Conservation (phyloP, 2,797 vertebrate genomes). For the Sebastes trivittatus region DNA sequence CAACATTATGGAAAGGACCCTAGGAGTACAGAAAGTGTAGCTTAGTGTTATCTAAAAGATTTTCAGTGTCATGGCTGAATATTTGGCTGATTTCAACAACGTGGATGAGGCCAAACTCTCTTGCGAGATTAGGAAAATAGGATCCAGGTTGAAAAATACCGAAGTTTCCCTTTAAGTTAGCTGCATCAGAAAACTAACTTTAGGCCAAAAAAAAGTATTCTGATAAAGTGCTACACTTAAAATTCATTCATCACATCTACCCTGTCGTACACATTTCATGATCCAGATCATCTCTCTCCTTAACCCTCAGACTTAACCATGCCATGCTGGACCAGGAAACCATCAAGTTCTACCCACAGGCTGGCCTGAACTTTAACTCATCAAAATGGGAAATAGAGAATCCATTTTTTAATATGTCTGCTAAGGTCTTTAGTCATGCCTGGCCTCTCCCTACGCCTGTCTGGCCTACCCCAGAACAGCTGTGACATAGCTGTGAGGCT, state of each 20-base stretch:
- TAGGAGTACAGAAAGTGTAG: neutral
- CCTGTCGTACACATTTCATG: slow-evolving; percentile 17
- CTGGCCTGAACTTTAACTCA: slow-evolving; percentile 62
- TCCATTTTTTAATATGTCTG: slow-evolving; percentile 71
- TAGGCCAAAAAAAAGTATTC: neutral
- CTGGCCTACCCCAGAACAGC: slow-evolving; percentile 53
- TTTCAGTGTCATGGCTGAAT: neutral
- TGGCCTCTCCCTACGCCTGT: slow-evolving; percentile 63
- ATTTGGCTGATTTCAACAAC: neutral
- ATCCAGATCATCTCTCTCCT: slow-evolving; percentile 54
- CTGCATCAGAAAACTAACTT: slow-evolving; percentile 22
- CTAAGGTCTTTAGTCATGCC: slow-evolving; percentile 75
- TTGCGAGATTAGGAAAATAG: neutral
- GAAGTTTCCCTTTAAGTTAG: neutral
- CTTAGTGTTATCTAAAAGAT: neutral
- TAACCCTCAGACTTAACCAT: slow-evolving; percentile 32
- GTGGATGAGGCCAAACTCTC: neutral
- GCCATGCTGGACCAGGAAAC: slow-evolving; percentile 36
- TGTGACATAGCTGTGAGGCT: slow-evolving; percentile 59
- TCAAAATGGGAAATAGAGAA: slow-evolving; percentile 70
- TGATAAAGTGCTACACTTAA: slow-evolving; percentile 16
- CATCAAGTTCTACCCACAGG: slow-evolving; percentile 50
- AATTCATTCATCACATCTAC: slow-evolving; percentile 27
- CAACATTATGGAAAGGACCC: no score
- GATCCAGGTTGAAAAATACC: neutral